These are phyloP conservation scores for Dermochelys coriacea DNA, from an alignment of 2,797 vertebrate genomes.

Conservation along the genomic window DNA sequence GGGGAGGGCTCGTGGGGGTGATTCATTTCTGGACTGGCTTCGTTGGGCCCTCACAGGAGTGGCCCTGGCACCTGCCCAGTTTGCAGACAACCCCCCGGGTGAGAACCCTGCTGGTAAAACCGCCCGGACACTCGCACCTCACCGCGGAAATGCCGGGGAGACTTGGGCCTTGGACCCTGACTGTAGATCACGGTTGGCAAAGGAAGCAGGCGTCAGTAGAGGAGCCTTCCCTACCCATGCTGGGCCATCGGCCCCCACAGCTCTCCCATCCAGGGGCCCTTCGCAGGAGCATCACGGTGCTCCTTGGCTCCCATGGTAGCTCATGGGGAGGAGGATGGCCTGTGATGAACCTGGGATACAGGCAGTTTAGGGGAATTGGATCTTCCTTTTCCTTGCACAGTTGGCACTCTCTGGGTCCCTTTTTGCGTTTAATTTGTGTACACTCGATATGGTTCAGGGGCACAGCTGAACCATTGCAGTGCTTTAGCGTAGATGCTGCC, in stretches of 20 bases:
- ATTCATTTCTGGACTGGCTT: no score
- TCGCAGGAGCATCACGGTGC: no score
- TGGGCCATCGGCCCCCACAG: no score
- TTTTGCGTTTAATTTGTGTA: not conserved
- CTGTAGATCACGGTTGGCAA: accelerated
- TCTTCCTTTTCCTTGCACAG: not conserved
- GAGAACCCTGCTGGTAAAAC: not conserved
- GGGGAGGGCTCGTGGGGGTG: no score
- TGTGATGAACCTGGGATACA: not conserved
- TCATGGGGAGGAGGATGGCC: not conserved
- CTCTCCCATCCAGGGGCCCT: not conserved
- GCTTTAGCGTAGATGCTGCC: not conserved
- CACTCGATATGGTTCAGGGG: not conserved
- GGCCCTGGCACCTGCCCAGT: no score
- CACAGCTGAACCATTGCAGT: not conserved
- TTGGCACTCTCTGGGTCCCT: not conserved
- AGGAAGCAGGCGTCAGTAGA: not conserved
- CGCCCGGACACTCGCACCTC: no score
- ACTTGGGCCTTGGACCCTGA: no score
- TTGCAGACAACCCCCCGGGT: accelerated
- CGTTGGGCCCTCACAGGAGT: no score
- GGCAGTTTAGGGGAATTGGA: not conserved
- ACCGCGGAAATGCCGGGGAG: no score
- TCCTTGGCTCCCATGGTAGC: not conserved
- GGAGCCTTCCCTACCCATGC: not conserved